Conservation (phyloP, 2,888 invertebrate genomes). For the Hydroisotoma schaefferi region DNA sequence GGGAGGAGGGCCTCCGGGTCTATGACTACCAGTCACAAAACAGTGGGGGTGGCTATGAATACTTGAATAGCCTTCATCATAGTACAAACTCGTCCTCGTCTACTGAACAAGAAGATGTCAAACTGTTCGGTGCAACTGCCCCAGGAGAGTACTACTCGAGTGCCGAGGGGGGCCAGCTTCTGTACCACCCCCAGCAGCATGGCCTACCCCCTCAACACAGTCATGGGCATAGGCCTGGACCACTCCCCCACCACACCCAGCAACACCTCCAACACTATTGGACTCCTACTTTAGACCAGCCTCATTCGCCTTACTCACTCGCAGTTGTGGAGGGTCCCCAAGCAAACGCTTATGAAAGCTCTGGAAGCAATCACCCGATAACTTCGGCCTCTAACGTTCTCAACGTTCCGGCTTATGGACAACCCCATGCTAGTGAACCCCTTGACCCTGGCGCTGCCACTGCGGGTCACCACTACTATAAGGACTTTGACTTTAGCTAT, state of each 20-base stretch:
- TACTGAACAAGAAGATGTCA: background rate
- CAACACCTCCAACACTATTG: background rate
- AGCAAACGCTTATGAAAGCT: conserved; percentile 37
- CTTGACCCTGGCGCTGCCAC: conserved; percentile 9
- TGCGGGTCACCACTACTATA: conserved; percentile 31
- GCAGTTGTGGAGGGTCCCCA: conserved; percentile 9
- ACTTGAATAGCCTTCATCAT: background rate
- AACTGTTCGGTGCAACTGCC: background rate
- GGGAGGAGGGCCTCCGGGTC: conserved; percentile 2
- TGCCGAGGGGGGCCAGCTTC: conserved; percentile 22
- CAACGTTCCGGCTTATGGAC: conserved; percentile 34
- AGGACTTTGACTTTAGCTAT: conserved; percentile 38
- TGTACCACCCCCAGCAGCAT: conserved; percentile 21
- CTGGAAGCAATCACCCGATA: conserved; percentile 23
- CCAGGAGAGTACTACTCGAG: background rate
- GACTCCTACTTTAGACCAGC: background rate
- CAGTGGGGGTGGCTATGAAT: background rate
- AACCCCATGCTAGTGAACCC: conserved; percentile 13
- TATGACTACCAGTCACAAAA: background rate
- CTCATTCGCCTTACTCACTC: conserved; percentile 4
- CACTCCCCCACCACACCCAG: background rate
- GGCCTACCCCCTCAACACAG: conserved; percentile 24
- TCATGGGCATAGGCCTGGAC: background rate
- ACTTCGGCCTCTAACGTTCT: conserved; percentile 43
- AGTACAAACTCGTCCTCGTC: background rate